Evolutionary conservation across 2,888 invertebrate species (phyloP).

Genomic region (Diaperis boleti): DNA sequence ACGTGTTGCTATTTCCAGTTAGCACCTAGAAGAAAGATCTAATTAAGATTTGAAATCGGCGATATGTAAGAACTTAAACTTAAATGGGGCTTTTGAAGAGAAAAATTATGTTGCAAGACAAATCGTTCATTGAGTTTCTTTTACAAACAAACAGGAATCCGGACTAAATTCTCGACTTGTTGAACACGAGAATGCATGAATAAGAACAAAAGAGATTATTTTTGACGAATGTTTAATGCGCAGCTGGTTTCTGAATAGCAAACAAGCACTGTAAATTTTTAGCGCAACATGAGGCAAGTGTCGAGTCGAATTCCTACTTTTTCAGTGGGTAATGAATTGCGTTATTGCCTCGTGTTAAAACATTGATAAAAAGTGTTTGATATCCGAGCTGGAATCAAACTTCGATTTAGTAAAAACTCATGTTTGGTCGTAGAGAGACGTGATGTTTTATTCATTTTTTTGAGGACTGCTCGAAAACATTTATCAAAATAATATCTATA

Average conservation of each 20-base stretch:
- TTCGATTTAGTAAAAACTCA: slow-evolving; percentile 12
- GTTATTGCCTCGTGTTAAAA: slow-evolving; percentile 43
- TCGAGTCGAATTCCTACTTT: slow-evolving; percentile 14
- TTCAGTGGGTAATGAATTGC: slow-evolving; percentile 21
- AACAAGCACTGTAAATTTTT: slow-evolving; percentile 19
- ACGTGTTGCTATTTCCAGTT: slow-evolving; percentile 83
- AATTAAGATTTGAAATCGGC: slow-evolving; percentile 28
- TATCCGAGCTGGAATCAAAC: slow-evolving; percentile 36
- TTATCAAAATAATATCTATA: background rate
- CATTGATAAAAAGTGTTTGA: slow-evolving; percentile 44
- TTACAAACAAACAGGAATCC: slow-evolving; percentile 33
- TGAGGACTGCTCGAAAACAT: no score
- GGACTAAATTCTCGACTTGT: slow-evolving; percentile 41
- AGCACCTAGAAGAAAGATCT: slow-evolving; percentile 72
- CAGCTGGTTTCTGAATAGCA: slow-evolving; percentile 8
- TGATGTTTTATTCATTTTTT: slow-evolving; percentile 1
- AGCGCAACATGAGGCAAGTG: slow-evolving; percentile 19
- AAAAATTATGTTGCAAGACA: slow-evolving; percentile 20
- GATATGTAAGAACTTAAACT: background rate
- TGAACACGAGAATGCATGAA: slow-evolving; percentile 46
- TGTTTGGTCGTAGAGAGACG: slow-evolving; percentile 22
- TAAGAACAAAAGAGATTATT: slow-evolving; percentile 50
- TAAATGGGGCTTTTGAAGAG: slow-evolving; percentile 16
- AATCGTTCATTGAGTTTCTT: slow-evolving; percentile 39
- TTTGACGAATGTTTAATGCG: slow-evolving; percentile 32